phyloP scores from a whole-genome alignment of 2,888 invertebrate species.

The Meganola albula region DNA sequence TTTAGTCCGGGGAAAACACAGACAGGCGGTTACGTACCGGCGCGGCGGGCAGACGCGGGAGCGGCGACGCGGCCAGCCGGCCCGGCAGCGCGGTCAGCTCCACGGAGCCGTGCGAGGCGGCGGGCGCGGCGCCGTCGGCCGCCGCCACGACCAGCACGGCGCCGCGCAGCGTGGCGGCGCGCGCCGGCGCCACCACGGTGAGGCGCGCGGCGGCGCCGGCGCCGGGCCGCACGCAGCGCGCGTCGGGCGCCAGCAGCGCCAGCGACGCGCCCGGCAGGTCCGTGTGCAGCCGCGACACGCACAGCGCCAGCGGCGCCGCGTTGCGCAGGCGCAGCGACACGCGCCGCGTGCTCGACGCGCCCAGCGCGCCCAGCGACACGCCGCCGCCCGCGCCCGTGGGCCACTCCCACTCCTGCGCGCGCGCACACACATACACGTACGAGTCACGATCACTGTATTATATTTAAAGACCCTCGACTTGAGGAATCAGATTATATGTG shows the following conservation, averaged over 20 bases:
- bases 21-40: slow-evolving; percentile 20
- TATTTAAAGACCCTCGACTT: too few relatives aligned
- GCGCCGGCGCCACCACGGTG: slow-evolving; percentile 42
- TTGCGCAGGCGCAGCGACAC: slow-evolving; percentile 73
- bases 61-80: slow-evolving; percentile 23
- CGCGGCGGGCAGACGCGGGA: slow-evolving; percentile 35
- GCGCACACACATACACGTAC: too few relatives aligned
- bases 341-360: slow-evolving; percentile 80
- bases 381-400: slow-evolving; percentile 33
- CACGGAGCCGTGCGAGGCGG: slow-evolving; percentile 5
- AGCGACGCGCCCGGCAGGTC: slow-evolving; percentile 32
- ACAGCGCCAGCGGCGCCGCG: slow-evolving; percentile 42
- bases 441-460: too few relatives aligned
- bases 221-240: slow-evolving; percentile 31
- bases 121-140: slow-evolving; percentile 16
- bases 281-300: slow-evolving; percentile 32
- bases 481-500: too few relatives aligned
- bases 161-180: slow-evolving; percentile 25
- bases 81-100: slow-evolving; percentile 20
- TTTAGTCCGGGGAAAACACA: too few relatives aligned
- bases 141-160: slow-evolving; percentile 25
- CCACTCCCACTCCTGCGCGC: slow-evolving; percentile 57
- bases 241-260: slow-evolving; percentile 18
- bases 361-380: slow-evolving; percentile 81
- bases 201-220: slow-evolving; percentile 26